A percentile compares a stretch with the other conserved stretches of the same genome.
Evolutionary conservation across 2,888 invertebrate genomes (phyloP).

Genomic region (Xestia rhomboidea): DNA sequence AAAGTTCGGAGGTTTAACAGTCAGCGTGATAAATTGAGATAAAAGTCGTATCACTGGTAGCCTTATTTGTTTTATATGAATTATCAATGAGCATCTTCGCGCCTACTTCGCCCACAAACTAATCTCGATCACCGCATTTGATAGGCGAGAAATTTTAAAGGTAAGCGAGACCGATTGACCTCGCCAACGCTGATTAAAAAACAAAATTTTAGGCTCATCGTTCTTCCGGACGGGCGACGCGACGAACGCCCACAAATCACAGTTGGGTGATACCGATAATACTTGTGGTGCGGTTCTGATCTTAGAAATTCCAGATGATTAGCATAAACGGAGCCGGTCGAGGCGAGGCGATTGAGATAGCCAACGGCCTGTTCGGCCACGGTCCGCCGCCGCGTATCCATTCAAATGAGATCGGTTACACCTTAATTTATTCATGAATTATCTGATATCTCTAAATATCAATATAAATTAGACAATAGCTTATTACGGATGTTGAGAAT

Average conservation of each 20-base stretch:
- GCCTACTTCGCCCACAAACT: slow-evolving; percentile 74
- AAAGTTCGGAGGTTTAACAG: slow-evolving; percentile 63
- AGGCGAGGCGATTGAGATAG: slow-evolving; percentile 75
- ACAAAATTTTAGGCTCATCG: slow-evolving; percentile 73
- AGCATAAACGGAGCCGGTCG: slow-evolving; percentile 80
- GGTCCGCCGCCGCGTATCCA: slow-evolving; percentile 64
- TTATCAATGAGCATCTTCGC: slow-evolving; percentile 76
- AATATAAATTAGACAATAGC: slow-evolving; percentile 61
- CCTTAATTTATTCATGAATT: slow-evolving; percentile 68
- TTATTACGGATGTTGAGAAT: slow-evolving; percentile 60
- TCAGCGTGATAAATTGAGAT: slow-evolving; percentile 59
- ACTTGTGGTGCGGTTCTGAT: slow-evolving; percentile 70
- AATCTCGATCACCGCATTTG: slow-evolving; percentile 71
- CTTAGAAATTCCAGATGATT: slow-evolving; percentile 79
- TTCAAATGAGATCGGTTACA: slow-evolving; percentile 68
- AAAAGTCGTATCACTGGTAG: slow-evolving; percentile 66
- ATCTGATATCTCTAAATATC: slow-evolving; percentile 62
- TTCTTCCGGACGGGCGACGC: slow-evolving; percentile 78
- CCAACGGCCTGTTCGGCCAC: slow-evolving; percentile 71
- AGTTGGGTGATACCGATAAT: slow-evolving; percentile 73
- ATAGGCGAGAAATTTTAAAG: slow-evolving; percentile 78
- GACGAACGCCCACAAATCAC: slow-evolving; percentile 75
- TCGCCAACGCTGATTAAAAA: slow-evolving; percentile 74
- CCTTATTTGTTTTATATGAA: slow-evolving; percentile 67
- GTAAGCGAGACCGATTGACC: slow-evolving; percentile 77